Conservation (phyloP, 2,888 invertebrate genomes). For the Acleris cristana region DNA sequence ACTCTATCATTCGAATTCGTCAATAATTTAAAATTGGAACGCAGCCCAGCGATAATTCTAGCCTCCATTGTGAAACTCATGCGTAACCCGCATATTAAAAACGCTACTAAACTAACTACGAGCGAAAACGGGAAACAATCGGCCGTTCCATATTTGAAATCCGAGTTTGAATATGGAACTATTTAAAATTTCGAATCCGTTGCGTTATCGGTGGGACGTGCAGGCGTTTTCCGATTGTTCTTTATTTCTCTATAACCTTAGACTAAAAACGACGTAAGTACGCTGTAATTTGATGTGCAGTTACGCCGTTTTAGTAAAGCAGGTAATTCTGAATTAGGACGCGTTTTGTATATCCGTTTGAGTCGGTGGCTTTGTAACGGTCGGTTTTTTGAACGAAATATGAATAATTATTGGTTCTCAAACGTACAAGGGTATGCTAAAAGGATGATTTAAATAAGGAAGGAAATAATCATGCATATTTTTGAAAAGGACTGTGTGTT, state of each 20-base stretch:
- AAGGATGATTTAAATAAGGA: conserved; percentile 14
- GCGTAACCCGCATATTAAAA: conserved; percentile 82
- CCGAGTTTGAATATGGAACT: conserved; percentile 79
- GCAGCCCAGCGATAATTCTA: conserved; percentile 53
- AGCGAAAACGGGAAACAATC: conserved; percentile 82
- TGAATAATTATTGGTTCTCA: conserved; percentile 35
- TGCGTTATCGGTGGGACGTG: conserved; percentile 80
- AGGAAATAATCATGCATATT: background rate
- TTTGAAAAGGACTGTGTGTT: background rate
- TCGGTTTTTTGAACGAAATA: conserved; percentile 31
- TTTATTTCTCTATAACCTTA: conserved; percentile 44
- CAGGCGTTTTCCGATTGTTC: conserved; percentile 78
- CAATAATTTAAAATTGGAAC: conserved; percentile 25
- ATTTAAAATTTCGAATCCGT: conserved; percentile 84
- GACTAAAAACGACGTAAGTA: conserved; percentile 6
- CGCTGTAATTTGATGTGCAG: background rate
- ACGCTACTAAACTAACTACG: conserved; percentile 46
- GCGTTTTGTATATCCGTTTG: conserved; percentile 49
- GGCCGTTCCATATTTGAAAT: conserved; percentile 79
- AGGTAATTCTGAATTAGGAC: conserved; percentile 48
- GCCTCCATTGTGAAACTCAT: conserved; percentile 75
- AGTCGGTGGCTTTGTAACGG: conserved; percentile 38
- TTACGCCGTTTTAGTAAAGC: conserved; percentile 2
- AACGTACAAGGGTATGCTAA: conserved; percentile 28
- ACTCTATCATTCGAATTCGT: conserved; percentile 4